phyloP scores from a whole-genome alignment of 2,888 invertebrate genomes.

The Drosophila aldrichi region DNA sequence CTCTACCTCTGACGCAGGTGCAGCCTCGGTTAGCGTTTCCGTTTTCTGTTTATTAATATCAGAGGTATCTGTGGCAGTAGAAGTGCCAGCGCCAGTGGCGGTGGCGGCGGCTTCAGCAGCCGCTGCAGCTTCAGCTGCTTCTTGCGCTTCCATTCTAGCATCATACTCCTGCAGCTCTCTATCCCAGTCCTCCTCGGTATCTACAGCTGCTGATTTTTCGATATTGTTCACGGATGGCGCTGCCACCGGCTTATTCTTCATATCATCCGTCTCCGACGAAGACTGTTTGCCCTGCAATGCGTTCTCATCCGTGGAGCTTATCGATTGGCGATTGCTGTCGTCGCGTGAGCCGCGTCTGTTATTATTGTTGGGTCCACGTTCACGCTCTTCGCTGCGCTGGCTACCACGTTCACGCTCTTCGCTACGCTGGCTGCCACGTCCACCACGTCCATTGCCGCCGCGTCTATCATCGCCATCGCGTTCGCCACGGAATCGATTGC shows the following conservation, averaged over 20 bases:
- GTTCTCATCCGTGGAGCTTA: constrained; percentile 62
- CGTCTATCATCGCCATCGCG: constrained; percentile 75
- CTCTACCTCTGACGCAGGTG: constrained; percentile 10
- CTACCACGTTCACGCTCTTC: constrained; percentile 64
- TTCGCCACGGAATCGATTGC: constrained; percentile 79
- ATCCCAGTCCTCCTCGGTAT: constrained; percentile 85
- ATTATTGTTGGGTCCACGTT: constrained; percentile 48
- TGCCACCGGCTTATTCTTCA: constrained; percentile 33
- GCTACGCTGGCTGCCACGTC: constrained; percentile 56
- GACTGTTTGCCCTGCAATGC: constrained; percentile 30
- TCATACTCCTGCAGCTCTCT: constrained; percentile 83
- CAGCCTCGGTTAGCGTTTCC: background rate
- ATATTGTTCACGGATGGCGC: constrained; percentile 8
- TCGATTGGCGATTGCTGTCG: constrained; percentile 65
- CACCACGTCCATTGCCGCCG: constrained; percentile 56
- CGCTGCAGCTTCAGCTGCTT: constrained; percentile 41
- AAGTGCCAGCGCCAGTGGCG: background rate
- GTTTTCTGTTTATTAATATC: background rate
- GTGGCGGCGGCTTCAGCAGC: background rate
- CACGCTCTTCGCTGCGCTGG: constrained; percentile 68
- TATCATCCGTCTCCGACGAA: constrained; percentile 32
- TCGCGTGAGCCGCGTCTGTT: constrained; percentile 66
- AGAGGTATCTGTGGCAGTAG: background rate
- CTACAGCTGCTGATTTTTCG: constrained; percentile 44
- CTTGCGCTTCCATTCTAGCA: constrained; percentile 65